phyloP scores from a whole-genome alignment of 2,113 vertebrate genomes.

The Geococcyx californianus region DNA sequence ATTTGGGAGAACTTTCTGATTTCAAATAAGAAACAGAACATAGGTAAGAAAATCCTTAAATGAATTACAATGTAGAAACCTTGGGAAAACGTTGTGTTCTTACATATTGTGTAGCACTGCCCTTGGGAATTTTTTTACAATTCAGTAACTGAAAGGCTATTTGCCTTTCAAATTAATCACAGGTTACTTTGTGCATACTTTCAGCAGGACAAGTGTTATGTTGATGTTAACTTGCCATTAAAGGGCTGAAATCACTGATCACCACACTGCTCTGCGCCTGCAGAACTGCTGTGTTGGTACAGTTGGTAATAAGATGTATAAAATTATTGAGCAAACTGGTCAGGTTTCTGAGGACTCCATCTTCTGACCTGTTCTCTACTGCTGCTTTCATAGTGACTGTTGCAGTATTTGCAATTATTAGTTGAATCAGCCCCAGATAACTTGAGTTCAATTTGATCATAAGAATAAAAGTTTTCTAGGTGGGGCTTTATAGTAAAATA shows the following conservation, averaged over 20 bases:
- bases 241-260: not conserved
- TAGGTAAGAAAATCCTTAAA: not conserved
- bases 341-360: not conserved
- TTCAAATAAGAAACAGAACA: not conserved
- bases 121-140: not conserved
- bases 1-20: not conserved
- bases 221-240: not conserved
- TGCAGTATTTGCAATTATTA: not conserved
- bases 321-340: not conserved
- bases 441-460: not conserved
- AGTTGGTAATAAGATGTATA: not conserved
- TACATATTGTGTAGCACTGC: not conserved
- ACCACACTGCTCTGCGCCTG: not conserved
- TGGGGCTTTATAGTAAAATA: not conserved
- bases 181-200: not conserved
- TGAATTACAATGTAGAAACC: not conserved
- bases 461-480: not conserved
- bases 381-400: not conserved
- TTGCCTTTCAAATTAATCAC: not conserved
- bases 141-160: not conserved
- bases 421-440: not conserved
- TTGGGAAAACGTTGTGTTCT: not conserved
- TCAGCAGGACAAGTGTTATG: not conserved
- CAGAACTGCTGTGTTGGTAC: not conserved
- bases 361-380: not conserved